Conservation (phyloP, 2,113 vertebrate species). For the Craseonycteris thonglongyai region DNA sequence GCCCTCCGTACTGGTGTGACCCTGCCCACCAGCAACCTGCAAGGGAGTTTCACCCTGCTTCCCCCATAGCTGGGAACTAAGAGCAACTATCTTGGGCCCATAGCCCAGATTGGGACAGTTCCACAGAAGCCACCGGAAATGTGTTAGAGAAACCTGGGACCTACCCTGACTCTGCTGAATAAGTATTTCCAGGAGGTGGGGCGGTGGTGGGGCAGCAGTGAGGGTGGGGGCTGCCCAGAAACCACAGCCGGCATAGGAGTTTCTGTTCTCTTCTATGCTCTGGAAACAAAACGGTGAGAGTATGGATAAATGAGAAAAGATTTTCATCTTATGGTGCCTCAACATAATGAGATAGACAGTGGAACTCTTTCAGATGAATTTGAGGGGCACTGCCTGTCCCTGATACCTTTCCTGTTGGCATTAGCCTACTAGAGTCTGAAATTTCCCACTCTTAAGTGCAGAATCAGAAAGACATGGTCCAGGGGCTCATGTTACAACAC, state of each 20-base stretch:
- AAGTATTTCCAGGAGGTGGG: neutral
- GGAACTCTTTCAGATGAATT: neutral
- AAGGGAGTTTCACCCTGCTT: rapidly evolving
- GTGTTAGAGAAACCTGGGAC: neutral
- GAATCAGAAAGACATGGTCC: neutral
- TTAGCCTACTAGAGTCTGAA: neutral
- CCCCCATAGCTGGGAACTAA: rapidly evolving
- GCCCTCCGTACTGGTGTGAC: neutral
- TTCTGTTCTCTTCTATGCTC: neutral
- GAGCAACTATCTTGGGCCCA: neutral
- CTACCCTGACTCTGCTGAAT: neutral
- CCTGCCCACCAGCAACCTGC: rapidly evolving
- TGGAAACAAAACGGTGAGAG: neutral
- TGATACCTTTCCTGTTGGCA: neutral
- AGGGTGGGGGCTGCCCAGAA: neutral
- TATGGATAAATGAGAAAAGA: neutral
- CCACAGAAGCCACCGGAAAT: neutral
- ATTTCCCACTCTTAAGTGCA: neutral
- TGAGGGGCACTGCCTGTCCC: neutral
- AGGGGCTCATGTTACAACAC: neutral
- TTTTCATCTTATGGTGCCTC: neutral
- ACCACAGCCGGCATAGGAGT: neutral
- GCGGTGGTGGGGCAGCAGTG: too few species aligned
- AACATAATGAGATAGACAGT: neutral
- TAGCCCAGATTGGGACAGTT: neutral